Evolutionary conservation across 2,888 invertebrate species (phyloP), one percentile per base, ranked within the genome.

Genomic region (Elysia crispata): DNA sequence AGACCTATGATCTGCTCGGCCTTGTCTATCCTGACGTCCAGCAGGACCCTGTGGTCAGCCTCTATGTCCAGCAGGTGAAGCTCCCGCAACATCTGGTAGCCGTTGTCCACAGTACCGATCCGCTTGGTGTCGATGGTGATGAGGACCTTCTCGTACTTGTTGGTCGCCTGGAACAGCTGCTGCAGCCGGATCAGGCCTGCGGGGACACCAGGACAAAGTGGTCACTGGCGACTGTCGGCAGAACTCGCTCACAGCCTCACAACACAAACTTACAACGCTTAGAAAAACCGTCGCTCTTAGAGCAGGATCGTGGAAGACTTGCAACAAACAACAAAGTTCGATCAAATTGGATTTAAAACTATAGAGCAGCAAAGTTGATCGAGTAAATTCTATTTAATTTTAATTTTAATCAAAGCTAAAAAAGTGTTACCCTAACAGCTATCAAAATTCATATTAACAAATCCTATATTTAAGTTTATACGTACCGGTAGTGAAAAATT

Each of bases 111-210:
- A 18, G 83, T 74, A 18, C 76, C 66, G 23, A 84, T 79, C n/a
- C 85, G 74, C 28, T 83, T 84, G 50, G 83, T 83, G 76, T 84
- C 83, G 20, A 85, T 84, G 64, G 82, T 77, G 60, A 85, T 62
- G 28, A 83, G 33, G 66, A 81, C 57, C 60, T 80, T 76, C n/a
- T 83, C 85, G 62, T 82, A 77, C 41, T 50, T 76, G 72, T 83
- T 83, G 33, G 78, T 74, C 6, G 82, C 81, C 72, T 84, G 83
- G 76, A 85, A 85, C n/a, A 85, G 77, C 62, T 85, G 84, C 72
- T 85, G 85, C 1, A 85, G 82, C 8, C 83, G 83, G 50, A 84
- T 82, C 18, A 85, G 75, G 23, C 85, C 85, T 85, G 79, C 0
- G 49, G 67, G 31, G 23, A 60, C 20, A 33, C n/a, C n/a, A n/a